Evolutionary conservation across 1,140 invertebrate genomes (phyloP).

Genomic region (Ctenoplectra terminalis): DNA sequence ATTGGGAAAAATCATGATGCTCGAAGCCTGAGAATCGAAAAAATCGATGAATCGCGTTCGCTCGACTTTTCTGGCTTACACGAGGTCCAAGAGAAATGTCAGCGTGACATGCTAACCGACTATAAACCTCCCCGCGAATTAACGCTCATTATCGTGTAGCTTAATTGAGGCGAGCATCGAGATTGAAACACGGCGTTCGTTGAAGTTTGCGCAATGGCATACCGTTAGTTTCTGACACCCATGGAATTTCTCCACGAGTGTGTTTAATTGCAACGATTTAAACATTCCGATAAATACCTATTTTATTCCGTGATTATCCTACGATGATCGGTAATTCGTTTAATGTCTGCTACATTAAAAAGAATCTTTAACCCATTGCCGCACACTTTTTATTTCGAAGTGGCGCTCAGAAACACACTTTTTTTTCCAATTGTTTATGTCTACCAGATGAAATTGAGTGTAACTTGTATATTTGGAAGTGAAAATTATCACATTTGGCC

Average conservation of each 20-base stretch:
- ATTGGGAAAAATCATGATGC: background rate
- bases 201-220: slow-evolving; percentile 36
- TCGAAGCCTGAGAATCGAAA: background rate
- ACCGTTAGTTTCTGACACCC: background rate
- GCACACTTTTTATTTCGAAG: too few relatives aligned
- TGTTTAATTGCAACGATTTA: background rate
- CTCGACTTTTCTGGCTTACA: background rate
- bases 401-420: too few relatives aligned
- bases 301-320: background rate
- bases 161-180: slow-evolving; percentile 39
- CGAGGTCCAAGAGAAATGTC: slow-evolving; percentile 21
- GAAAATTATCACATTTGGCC: too few relatives aligned
- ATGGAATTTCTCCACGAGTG: slow-evolving; percentile 1
- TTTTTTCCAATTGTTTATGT: too few relatives aligned
- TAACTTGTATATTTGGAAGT: too few relatives aligned
- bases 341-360: too few relatives aligned
- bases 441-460: too few relatives aligned
- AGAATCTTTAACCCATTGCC: too few relatives aligned
- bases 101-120: slow-evolving; percentile 38
- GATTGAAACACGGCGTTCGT: slow-evolving; percentile 28
- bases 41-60: background rate
- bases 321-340: too few relatives aligned
- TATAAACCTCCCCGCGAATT: slow-evolving; percentile 35
- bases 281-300: background rate
- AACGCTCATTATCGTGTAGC: slow-evolving; percentile 43